Base-by-base conservation (phyloP, 2,888 invertebrate genomes). In the Tupiocoris notatus region DNA sequence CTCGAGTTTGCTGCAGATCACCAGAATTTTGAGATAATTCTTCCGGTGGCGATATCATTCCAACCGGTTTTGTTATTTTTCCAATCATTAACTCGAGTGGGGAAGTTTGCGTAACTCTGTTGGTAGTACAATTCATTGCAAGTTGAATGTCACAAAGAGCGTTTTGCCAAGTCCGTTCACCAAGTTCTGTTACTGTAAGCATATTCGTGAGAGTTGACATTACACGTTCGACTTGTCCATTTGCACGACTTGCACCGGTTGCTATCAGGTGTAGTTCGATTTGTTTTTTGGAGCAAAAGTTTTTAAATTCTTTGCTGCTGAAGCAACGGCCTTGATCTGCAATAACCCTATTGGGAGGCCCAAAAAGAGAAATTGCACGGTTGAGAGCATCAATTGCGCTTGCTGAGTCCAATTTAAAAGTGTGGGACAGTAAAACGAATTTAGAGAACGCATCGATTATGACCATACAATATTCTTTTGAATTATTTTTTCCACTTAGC, bases 381-480 rank as follows among this genome's bases (percentile, higher is more conserved):
- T 76, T 63, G 7, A 80, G 20, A 23, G 78, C 79, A 58, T 62
- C n/a, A 65, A 80, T 78, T 6, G 65, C 76, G 66, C 76, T 81
- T 0, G 58, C 22, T 0, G 80, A 58, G 66, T 82, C 80, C 81
- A 83, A 81, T 82, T 82, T 81, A 79, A 75, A 80, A 12, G 71
- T 62, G 20, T 71, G 71, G 3, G 20, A 7, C 1, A 71, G 23
- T 39, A 71, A 59, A 17, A 57, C 57, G n/a, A 2, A 68, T 24
- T 68, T 68, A 1, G 68, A 7, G 39, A 71, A 71, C 17, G 56
- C 80, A 25, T 82, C 82, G 0, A 82, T 77, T 1, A 81, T n/a
- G 0, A 82, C 82, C 22, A 80, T 76, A 6, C 81, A 78, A 63
- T 82, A 82, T 77, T 82, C 82, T 59, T 82, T 81, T 0, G n/a